Percentiles rank a stretch among this genome's conserved stretches.
Conservation (phyloP, 2,888 invertebrate genomes). For the Acrocyrtus sp. region DNA sequence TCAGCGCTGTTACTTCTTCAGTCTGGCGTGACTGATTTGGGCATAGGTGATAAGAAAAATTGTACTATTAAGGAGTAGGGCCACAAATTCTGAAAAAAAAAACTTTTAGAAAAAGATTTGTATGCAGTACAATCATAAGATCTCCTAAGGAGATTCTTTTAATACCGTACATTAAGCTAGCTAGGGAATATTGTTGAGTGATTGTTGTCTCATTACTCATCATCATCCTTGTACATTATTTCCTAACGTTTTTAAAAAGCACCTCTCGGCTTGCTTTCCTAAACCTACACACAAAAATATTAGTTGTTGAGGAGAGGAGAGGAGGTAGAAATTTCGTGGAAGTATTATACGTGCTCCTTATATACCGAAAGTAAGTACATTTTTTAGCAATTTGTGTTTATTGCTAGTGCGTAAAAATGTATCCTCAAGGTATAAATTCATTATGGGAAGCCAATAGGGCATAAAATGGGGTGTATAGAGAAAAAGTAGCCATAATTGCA, state of each 20-base stretch:
- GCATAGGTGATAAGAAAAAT: conserved; percentile 48
- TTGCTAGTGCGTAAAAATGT: too few relatives aligned
- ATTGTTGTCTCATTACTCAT: conserved; percentile 48
- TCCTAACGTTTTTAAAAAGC: too few relatives aligned
- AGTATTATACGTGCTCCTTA: too few relatives aligned
- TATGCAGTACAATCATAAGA: conserved; percentile 32
- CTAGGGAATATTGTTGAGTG: conserved; percentile 41
- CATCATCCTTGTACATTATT: conserved; percentile 13
- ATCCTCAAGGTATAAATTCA: too few relatives aligned
- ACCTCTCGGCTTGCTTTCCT: conserved; percentile 20
- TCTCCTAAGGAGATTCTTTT: conserved; percentile 16
- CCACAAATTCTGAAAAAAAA: conserved; percentile 9
- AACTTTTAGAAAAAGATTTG: conserved; percentile 22
- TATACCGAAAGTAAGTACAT: too few relatives aligned
- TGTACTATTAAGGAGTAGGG: conserved; percentile 45
- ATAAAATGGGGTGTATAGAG: too few relatives aligned
- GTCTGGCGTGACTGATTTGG: conserved; percentile 41
- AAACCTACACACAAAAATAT: too few relatives aligned
- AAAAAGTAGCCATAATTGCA: too few relatives aligned
- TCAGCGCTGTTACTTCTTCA: conserved; percentile 18
- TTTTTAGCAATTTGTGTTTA: too few relatives aligned
- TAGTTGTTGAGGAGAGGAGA: too few relatives aligned
- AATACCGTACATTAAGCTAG: conserved; percentile 37
- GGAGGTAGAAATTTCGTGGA: too few relatives aligned
- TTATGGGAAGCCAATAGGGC: too few relatives aligned